Evolutionary conservation across 2,888 invertebrate species (phyloP).

Genomic region (Pherbina coryleti): DNA sequence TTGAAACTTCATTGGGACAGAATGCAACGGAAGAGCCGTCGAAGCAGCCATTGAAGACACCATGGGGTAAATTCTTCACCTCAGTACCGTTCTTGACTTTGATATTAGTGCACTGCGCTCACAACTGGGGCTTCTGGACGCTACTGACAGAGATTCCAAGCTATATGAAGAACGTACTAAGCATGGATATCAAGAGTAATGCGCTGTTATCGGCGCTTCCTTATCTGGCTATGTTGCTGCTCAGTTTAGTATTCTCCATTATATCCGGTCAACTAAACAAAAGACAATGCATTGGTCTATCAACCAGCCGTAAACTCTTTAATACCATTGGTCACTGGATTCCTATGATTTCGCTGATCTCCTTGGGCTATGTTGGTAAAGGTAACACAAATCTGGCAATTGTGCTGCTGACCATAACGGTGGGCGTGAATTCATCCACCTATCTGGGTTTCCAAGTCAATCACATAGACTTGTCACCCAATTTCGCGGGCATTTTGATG

Average conservation of each 20-base stretch:
- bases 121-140: conserved; percentile 86
- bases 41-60: conserved; percentile 70
- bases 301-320: conserved; percentile 71
- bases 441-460: conserved; percentile 85
- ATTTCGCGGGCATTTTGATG: conserved; percentile 87
- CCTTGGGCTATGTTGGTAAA: conserved; percentile 72
- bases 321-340: conserved; percentile 76
- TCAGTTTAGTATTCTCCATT: conserved; percentile 79
- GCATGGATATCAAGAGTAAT: conserved; percentile 80
- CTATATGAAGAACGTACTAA: conserved; percentile 81
- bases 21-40: conserved; percentile 54
- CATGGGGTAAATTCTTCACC: conserved; percentile 81
- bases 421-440: conserved; percentile 81
- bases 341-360: conserved; percentile 78
- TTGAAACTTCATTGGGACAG: conserved; percentile 75
- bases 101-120: conserved; percentile 78
- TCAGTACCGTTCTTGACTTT: conserved; percentile 84
- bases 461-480: conserved; percentile 87
- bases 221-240: conserved; percentile 79
- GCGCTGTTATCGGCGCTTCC: conserved; percentile 79
- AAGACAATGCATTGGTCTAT: conserved; percentile 60
- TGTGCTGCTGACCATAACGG: conserved; percentile 77
- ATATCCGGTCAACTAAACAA: conserved; percentile 72
- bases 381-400: conserved; percentile 72
- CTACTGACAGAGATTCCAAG: conserved; percentile 85